Percentiles rank a stretch among this genome's conserved stretches.
phyloP scores from a whole-genome alignment of 2,113 vertebrate species.

The human region DNA sequence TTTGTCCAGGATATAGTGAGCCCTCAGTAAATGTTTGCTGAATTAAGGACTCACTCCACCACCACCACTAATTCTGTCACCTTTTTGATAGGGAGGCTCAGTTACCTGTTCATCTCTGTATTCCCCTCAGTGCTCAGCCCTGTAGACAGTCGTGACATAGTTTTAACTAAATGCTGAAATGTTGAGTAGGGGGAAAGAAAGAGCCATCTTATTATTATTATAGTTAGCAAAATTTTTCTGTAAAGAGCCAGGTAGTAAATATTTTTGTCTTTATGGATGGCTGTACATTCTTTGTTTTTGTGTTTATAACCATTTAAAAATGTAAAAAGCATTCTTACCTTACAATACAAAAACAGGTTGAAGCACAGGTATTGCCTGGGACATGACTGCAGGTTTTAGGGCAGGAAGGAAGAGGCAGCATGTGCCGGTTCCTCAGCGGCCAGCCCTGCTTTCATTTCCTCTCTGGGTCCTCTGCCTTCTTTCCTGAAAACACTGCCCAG shows the following conservation, averaged over 20 bases:
- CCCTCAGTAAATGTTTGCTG: not conserved
- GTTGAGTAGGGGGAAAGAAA: not conserved
- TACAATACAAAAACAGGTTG: not conserved
- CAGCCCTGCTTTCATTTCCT: not conserved
- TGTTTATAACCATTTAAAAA: not conserved
- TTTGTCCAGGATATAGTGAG: not conserved
- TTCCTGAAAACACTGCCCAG: not conserved
- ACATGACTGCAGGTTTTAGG: rapidly evolving
- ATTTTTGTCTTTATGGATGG: not conserved
- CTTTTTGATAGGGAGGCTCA: not conserved
- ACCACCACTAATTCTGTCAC: not conserved
- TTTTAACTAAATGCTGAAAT: not conserved
- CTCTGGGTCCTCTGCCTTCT: not conserved
- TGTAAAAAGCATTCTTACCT: not conserved
- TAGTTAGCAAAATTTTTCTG: not conserved
- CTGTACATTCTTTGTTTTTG: not conserved
- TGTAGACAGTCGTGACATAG: not conserved
- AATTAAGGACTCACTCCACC: not conserved
- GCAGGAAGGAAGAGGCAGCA: not conserved
- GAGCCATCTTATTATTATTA: not conserved
- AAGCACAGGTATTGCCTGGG: not conserved
- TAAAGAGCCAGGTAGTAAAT: not conserved
- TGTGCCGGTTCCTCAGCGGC: not conserved
- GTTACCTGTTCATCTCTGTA: not conserved
- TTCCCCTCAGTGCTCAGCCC: not conserved